Base-by-base conservation (phyloP, 2,797 vertebrate genomes). In the Phylloscopus collybita region DNA sequence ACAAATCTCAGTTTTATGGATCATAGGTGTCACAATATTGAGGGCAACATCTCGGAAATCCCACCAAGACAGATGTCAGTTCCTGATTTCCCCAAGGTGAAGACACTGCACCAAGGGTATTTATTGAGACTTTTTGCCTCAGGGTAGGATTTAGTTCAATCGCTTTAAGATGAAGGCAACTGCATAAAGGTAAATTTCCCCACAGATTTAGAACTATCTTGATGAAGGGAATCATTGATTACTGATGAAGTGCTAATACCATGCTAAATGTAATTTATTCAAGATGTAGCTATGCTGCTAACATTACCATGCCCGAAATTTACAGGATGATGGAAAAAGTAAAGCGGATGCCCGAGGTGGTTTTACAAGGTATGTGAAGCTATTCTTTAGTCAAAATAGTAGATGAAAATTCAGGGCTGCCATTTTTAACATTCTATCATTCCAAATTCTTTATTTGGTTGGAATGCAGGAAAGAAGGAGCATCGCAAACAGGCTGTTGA, bases 201-300 rank as follows among this genome's bases (percentile, higher is more conserved):
- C 42, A 42, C 25, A 61, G n/a, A 57, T 85, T 72, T 70, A 87
- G 56, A 91, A 67, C 30, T 20, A 66, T 12, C 16, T 79, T 82
- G 67, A 76, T 81, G 71, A 76, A 92, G 40, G 40, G 44, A 81
- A 38, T 76, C 87, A 80, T 45, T 83, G 83, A 88, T 86, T 79
- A 87, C 62, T 93, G 61, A 67, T 66, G 30, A 89, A 92, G 85
- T 89, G 64, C 13, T 81, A 79, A 59, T 72, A 49, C 38, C 15
- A 60, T 36, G 44, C 45, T 92, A 82, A 91, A 73, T 30, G 54
- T 12, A 79, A 71, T 76, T 91, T 71, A 66, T 85, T 85, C 29
- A 70, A 85, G 65, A 91, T 26, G 20, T 62, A 82, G 11, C 13
- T 76, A 15, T 25, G 56, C 22, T 30, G 16, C 42, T 79, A 76